Conservation (phyloP, 2,888 invertebrate species). For the Carcina quercana region DNA sequence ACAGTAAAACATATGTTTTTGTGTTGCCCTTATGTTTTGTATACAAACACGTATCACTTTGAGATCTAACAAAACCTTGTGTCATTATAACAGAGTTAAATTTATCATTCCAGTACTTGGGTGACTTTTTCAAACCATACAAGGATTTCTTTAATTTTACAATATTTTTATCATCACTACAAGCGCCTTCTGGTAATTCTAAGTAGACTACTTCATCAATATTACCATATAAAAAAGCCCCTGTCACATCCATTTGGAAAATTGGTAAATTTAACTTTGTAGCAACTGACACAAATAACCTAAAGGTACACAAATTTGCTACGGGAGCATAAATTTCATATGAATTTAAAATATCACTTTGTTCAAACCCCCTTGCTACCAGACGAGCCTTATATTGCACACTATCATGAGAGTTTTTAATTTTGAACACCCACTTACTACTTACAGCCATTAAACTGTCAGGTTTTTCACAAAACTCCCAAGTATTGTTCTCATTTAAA, state of each 20-base stretch:
- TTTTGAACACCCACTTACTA: slow-evolving; percentile 12
- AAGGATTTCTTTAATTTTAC: slow-evolving; percentile 13
- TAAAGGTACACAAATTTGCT: slow-evolving; percentile 9
- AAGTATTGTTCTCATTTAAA: slow-evolving; percentile 12
- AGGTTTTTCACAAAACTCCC: slow-evolving; percentile 7
- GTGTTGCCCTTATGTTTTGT: slow-evolving; percentile 5
- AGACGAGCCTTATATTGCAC: slow-evolving; percentile 11
- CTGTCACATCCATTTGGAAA: slow-evolving; percentile 15
- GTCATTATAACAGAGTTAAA: slow-evolving; percentile 12
- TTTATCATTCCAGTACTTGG: slow-evolving; percentile 14
- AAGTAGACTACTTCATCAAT: slow-evolving; percentile 14
- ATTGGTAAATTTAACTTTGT: slow-evolving; percentile 3
- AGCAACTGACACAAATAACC: slow-evolving; percentile 6
- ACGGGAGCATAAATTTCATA: slow-evolving; percentile 10
- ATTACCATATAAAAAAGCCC: slow-evolving; percentile 14
- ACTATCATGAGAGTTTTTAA: slow-evolving; percentile 1
- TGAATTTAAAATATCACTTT: slow-evolving; percentile 1
- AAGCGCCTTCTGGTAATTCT: slow-evolving; percentile 16
- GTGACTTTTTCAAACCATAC: slow-evolving; percentile 16
- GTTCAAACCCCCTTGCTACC: slow-evolving; percentile 15
- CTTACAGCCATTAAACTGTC: slow-evolving; percentile 1
- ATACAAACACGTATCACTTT: slow-evolving; percentile 13
- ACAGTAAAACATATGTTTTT: slow-evolving; percentile 11
- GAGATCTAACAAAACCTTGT: slow-evolving; percentile 11
- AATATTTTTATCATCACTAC: slow-evolving; percentile 7